phyloP scores from a whole-genome alignment of 2,113 vertebrate genomes.

The Callospermophilus lateralis region DNA sequence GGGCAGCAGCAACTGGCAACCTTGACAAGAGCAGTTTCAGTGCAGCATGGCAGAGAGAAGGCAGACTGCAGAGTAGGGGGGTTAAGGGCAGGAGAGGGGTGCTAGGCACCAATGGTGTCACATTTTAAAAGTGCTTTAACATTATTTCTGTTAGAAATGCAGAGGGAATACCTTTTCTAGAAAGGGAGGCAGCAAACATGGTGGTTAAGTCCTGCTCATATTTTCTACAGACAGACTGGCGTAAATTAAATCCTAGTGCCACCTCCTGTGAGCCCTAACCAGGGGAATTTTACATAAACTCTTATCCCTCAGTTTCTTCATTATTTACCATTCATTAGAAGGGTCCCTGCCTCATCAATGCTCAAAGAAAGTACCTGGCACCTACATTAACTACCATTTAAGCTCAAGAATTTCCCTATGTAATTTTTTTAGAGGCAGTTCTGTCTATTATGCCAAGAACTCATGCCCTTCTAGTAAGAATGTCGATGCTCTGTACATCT shows the following conservation, averaged over 20 bases:
- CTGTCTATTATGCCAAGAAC: neutral
- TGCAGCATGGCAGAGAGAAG: neutral
- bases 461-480: fast-evolving
- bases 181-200: neutral
- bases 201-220: neutral
- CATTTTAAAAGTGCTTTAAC: constrained; percentile 7
- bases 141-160: neutral
- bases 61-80: neutral
- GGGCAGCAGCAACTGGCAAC: neutral
- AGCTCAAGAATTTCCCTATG: neutral
- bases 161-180: neutral
- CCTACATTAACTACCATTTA: neutral
- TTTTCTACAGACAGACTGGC: neutral
- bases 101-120: neutral
- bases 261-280: neutral
- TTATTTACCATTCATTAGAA: neutral
- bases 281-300: neutral
- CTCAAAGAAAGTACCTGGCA: neutral
- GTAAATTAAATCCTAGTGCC: neutral
- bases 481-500: neutral
- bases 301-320: neutral
- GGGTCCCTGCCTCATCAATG: neutral
- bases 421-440: neutral
- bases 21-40: neutral
- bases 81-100: neutral